Base-by-base conservation (phyloP, 2,113 vertebrate genomes). In the Seriola quinqueradiata region DNA sequence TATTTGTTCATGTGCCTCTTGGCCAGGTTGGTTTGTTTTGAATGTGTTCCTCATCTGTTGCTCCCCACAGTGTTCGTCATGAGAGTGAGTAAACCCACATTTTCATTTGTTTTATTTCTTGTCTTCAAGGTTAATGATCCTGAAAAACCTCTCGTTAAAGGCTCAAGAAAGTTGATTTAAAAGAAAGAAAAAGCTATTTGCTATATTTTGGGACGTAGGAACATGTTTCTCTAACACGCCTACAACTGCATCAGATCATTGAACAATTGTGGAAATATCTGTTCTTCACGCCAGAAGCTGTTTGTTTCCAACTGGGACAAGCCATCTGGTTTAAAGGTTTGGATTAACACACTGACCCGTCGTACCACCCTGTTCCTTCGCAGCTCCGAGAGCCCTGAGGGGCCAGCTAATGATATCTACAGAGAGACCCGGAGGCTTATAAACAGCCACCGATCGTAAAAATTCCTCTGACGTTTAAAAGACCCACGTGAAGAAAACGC, bases 41-140 rank as follows among this genome's bases (percentile, higher is more conserved):
- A 36, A 8, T 66, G 52, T 73, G 48, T 32, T 46, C 8, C 42
- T 75, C 64, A 81, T 55, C 77, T 50, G 58, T 4, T 42, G 3
- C n/a, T 46, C 46, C 23, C 57, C 42, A 55, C 63, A 50, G 38
- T 9, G 14, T 36, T 28, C 75, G 70, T 40, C 79, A 91, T 87
- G 88, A 87, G 67, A 83, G 87, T 83, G 78, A 92, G 88, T 90
- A 79, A 55, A 72, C 17, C 8, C 58, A 28, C 6, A 52, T 58
- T 71, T 77, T 57, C 12, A 8, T 34, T 55, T 23, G 25, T 70
- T 57, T 54, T 60, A 28, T 46, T 50, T 5, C 28, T 28, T 28
- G 28, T 28, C 28, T 28, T 28, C 28, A 2, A 28, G 28, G 28
- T 28, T 28, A 28, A 28, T 28, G 28, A 28, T 28, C 28, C 2